phyloP scores from a whole-genome alignment of 92 coral and sea anemone genomes.

The Porites evermanni region DNA sequence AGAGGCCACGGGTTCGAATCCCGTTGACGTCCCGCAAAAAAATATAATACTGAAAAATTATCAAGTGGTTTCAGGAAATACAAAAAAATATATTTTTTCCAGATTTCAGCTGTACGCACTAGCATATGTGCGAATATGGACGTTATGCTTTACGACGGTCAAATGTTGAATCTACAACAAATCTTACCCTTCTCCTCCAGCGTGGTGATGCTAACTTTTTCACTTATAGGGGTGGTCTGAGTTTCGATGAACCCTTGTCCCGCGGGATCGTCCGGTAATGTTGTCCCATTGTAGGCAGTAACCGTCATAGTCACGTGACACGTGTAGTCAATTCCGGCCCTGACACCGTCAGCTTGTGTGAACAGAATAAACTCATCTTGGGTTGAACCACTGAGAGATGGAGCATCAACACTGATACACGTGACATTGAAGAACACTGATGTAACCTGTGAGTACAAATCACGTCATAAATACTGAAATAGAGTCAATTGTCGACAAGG shows the following conservation, averaged over 20 bases:
- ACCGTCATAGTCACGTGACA: conserved; percentile 90
- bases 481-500: too few relatives aligned
- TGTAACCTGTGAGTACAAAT: conserved; percentile 9
- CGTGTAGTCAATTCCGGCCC: conserved; percentile 94
- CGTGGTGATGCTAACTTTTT: conserved; percentile 84
- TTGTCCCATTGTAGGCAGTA: conserved; percentile 76
- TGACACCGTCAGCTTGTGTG: conserved; percentile 78
- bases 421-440: conserved; percentile 79
- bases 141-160: too few relatives aligned
- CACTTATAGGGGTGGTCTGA: conserved; percentile 86
- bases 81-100: too few relatives aligned
- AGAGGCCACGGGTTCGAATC: too few relatives aligned
- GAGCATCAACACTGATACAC: conserved; percentile 87
- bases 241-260: conserved; percentile 57
- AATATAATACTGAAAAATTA: too few relatives aligned
- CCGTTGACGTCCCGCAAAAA: too few relatives aligned
- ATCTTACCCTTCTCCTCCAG: conserved; percentile 89
- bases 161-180: too few relatives aligned
- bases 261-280: conserved; percentile 32
- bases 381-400: conserved; percentile 64
- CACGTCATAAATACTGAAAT: too few relatives aligned
- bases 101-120: too few relatives aligned
- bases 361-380: conserved; percentile 63
- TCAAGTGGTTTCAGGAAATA: too few relatives aligned
- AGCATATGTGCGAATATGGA: too few relatives aligned